Conservation (phyloP, 2,113 vertebrate genomes). For the Zapus hudsonius region DNA sequence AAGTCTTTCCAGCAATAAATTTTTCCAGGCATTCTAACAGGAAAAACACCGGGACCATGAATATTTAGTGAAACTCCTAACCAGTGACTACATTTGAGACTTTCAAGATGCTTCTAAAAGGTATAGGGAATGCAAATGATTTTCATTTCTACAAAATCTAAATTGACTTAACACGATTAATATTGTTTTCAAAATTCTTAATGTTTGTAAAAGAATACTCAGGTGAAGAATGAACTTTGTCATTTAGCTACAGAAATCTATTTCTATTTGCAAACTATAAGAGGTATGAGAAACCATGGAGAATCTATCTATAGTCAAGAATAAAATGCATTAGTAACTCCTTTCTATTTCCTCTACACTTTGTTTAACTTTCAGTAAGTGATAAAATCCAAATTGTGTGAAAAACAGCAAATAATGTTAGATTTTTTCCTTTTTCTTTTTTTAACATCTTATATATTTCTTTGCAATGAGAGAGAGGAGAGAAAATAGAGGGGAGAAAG, state of each 20-base stretch:
- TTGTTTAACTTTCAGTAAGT: neutral
- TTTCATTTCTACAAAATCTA: neutral
- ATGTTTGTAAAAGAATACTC: neutral
- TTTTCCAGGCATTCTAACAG: neutral
- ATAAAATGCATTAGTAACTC: neutral
- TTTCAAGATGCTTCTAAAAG: neutral
- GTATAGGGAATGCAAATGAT: neutral
- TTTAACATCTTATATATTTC: too few species aligned
- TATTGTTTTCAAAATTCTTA: neutral
- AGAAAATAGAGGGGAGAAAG: too few species aligned
- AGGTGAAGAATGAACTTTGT: neutral
- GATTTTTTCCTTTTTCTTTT: too few species aligned
- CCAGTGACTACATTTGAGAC: neutral
- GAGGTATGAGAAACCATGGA: neutral
- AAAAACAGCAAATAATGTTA: too few species aligned
- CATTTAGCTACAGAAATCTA: neutral
- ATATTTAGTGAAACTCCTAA: neutral
- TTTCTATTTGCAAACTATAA: neutral
- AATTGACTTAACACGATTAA: neutral
- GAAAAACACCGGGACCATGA: neutral
- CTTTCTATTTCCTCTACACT: too few species aligned
- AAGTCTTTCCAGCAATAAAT: neutral
- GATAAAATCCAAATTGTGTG: too few species aligned
- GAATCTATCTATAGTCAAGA: neutral
- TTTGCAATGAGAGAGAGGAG: too few species aligned